Base-by-base conservation (phyloP, 1,140 invertebrate species). In the Heliothis subflexa region DNA sequence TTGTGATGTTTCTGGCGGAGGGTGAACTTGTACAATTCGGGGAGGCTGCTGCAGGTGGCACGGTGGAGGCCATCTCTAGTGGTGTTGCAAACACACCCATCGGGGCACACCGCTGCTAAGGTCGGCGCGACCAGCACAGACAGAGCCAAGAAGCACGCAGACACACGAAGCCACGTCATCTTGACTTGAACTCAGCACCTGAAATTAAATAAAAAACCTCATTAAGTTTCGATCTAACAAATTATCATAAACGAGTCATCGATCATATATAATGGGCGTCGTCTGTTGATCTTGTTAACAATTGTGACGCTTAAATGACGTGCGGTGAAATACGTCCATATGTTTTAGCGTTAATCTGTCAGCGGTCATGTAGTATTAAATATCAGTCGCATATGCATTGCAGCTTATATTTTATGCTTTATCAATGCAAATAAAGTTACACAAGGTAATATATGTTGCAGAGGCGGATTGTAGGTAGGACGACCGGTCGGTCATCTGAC, bases 1-100 rank as follows among this genome's bases (percentile, higher is more conserved):
- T 95, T 95, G 87, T 95, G 93, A 88, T 94, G 94, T 84, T 94
- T 95, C 80, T 95, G 91, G 14, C 88, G 88, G 49, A 94, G 85
- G 28, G 91, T 93, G 78, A 89, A 95, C 84, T 95, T 95, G 79
- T 94, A 90, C 11, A 95, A 87, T 47, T 91, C 86, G 40, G 85
- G 78, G 33, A 94, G 86, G 72, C 87, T 92, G 78, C 93, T 94
- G 86, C 93, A 94, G 21, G 89, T 91, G 71, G 87, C 92, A 28
- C 91, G 87, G 59, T 94, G 92, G 12, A 94, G 89, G 62, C 92
- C 91, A 83, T 94, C 93, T 18, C 89, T 83, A 28, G 93, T 94
- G 64, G 91, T 94, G 59, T 71, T 91, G 82, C 93, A 94, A 28
- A 91, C 83, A 79, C 93, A 94, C 78, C 87, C 82, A 57, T 90